These are phyloP conservation scores for Wiebesia pumilae DNA, from an alignment of 1,140 invertebrate species.

Conservation along the genomic window DNA sequence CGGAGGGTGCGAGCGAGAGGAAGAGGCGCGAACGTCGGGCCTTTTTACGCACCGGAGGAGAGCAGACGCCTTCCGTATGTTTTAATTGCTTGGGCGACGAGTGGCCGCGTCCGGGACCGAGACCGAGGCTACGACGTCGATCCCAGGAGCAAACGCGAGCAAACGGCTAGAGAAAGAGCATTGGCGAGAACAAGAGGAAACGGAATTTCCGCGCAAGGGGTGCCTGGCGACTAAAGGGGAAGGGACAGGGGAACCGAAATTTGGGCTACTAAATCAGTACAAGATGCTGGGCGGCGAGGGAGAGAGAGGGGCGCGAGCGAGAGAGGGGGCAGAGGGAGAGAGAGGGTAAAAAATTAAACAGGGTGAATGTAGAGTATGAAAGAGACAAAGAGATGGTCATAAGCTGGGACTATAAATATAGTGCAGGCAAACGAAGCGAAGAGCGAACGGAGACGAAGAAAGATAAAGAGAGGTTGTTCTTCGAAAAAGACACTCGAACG, in stretches of 20 bases:
- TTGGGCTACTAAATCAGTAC: not conserved
- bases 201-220: conserved; percentile 3
- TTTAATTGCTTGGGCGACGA: not conserved
- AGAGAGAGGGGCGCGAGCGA: conserved; percentile 5
- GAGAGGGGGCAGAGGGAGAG: conserved; percentile 32
- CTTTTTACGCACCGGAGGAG: not conserved
- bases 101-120: not conserved
- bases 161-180: not conserved
- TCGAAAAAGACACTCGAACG: conserved; percentile 24
- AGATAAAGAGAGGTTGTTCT: conserved; percentile 40
- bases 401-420: conserved; percentile 48
- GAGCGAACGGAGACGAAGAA: conserved; percentile 21
- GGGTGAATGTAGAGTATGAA: conserved; percentile 26
- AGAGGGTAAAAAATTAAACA: conserved; percentile 35
- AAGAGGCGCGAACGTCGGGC: not conserved
- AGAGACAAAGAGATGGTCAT: conserved; percentile 46
- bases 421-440: conserved; percentile 10
- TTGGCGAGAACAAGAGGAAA: conserved; percentile 20
- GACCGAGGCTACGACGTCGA: not conserved
- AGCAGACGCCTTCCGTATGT: not conserved
- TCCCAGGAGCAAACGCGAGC: not conserved
- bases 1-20: not conserved
- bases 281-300: not conserved
- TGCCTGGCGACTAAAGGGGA: conserved; percentile 29
- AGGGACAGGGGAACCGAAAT: conserved; percentile 17